Conservation (phyloP, 1,140 invertebrate genomes). For the Vanessa atalanta region DNA sequence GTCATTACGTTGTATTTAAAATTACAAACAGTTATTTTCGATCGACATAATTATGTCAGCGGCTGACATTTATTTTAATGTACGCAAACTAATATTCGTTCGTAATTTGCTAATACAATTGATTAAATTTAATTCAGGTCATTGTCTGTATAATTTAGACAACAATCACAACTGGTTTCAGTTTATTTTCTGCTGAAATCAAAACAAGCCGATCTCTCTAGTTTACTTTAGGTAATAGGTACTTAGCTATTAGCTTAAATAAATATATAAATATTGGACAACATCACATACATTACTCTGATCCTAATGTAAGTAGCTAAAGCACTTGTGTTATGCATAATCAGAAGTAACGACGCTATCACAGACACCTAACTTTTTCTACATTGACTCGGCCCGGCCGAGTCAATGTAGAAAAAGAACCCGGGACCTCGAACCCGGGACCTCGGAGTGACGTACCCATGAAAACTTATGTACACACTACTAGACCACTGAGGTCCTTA, state of each 20-base stretch:
- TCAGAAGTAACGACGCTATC: no score
- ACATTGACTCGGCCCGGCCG: no score
- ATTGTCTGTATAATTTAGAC: constrained; percentile 34
- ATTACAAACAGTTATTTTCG: not conserved
- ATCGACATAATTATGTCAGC: constrained; percentile 10
- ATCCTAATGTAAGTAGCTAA: no score
- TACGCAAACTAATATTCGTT: constrained; percentile 13
- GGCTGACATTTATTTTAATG: constrained; percentile 12
- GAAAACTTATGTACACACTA: no score
- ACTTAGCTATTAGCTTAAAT: not conserved
- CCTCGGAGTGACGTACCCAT: no score
- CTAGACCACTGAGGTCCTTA: no score
- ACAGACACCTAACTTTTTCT: no score
- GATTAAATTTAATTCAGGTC: constrained; percentile 30
- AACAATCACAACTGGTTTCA: constrained; percentile 44
- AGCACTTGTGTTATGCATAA: no score
- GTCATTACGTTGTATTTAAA: not conserved
- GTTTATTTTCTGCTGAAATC: constrained; percentile 22
- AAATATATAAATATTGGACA: no score
- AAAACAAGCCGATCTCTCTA: constrained; percentile 8
- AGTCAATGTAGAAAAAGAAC: no score
- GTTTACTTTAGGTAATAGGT: not conserved
- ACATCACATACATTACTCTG: no score
- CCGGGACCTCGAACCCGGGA: no score
- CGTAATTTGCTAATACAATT: constrained; percentile 43